Evolutionary conservation across 2,888 invertebrate species (phyloP), one percentile per base, ranked within the genome.

Genomic region (Epirrhoe alternata): DNA sequence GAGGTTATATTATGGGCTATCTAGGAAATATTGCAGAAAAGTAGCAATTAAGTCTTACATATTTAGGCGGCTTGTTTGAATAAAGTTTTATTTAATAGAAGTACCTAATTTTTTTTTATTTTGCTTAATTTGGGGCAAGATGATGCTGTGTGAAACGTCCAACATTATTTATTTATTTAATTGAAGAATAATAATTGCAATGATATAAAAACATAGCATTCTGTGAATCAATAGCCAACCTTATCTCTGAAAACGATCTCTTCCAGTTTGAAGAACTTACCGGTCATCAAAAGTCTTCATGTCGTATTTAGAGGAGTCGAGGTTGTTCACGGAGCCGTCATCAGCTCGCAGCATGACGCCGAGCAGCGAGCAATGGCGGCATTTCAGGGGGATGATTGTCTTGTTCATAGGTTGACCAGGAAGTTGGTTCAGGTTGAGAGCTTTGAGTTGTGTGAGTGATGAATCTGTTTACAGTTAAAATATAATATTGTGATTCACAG

Each of bases 351-450:
- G n/a, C 64, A 58, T 61, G 0, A 68, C 54, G 0, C 42, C 56
- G 5, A 10, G 16, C 1, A 79, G 33, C 0, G 55, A 50, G 14
- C 86, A 87, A 0, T 75, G 71, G 1, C 74, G 72, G 61, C 87
- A 87, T 1, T 66, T 78, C 54, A 81, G 73, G 0, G 77, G 67
- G 0, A 87, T 66, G 0, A 30, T 7, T 0, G 83, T 81, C 0
- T 54, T 65, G 64, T 84, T 84, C 14, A 77, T 35, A 0, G 33
- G 64, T 50, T 81, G 81, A 0, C 87, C 86, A 0, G 79, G 82
- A 0, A 85, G 54, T 0, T 81, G 60, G 31, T 79, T 76, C 4
- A 83, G 4, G 0, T 50, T 55, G 0, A 64, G 52, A 0, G 78
- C 67, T 0, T 50, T 49, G 0, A 84, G 52, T 0, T 66, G 55